Evolutionary conservation across 2,113 vertebrate species (phyloP).

Genomic region (Orthonyx spaldingii): DNA sequence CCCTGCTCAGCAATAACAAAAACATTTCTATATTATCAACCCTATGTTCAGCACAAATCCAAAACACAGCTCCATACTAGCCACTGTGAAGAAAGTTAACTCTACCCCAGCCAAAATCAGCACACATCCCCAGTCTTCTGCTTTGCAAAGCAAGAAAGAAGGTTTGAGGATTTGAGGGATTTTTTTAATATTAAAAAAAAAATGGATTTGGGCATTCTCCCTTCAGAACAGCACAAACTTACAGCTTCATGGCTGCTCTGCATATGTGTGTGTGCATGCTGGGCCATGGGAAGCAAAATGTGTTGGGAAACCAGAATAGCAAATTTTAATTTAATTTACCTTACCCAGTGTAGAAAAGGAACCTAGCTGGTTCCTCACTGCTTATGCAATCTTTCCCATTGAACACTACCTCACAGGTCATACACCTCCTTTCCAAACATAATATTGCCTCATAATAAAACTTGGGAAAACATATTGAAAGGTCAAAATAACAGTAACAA

Average conservation of each 20-base stretch:
- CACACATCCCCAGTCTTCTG: not conserved
- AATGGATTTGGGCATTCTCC: not conserved
- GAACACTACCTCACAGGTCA: not conserved
- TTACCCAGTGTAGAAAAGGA: not conserved
- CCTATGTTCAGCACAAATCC: not conserved
- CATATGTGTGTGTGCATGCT: not conserved
- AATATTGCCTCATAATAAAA: constrained; percentile 13
- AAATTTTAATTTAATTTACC: not conserved
- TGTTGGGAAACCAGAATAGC: not conserved
- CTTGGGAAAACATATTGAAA: constrained; percentile 3
- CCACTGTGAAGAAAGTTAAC: not conserved
- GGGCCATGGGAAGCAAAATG: not conserved
- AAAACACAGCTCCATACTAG: not conserved
- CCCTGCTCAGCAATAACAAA: not conserved
- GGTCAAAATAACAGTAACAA: constrained; percentile 4
- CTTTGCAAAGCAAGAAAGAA: not conserved
- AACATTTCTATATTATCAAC: not conserved
- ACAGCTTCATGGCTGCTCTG: not conserved
- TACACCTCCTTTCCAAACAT: not conserved
- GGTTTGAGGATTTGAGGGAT: too few relatives aligned
- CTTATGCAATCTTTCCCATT: not conserved
- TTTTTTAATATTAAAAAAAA: not conserved
- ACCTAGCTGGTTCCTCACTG: not conserved
- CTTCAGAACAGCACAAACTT: not conserved
- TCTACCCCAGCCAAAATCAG: not conserved